Base-by-base conservation (phyloP, 2,113 vertebrate genomes). In the Thunnus maccoyii region DNA sequence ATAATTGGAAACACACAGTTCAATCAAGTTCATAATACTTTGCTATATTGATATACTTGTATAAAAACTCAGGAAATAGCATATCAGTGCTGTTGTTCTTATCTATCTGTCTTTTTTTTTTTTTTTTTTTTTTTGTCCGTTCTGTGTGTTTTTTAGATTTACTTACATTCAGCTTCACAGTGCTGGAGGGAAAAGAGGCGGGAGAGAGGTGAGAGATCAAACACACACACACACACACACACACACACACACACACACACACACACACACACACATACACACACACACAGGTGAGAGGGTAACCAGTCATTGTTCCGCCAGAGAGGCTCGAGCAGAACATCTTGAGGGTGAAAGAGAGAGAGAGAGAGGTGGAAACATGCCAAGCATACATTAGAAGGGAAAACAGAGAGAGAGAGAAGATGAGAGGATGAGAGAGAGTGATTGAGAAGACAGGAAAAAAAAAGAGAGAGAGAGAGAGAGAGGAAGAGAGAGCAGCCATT, bases 91-190 rank as follows among this genome's bases (percentile, higher is more conserved):
- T 30, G 27, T 30, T 30, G 27, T 30, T 30, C 27, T 30, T 3
- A 30, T 30, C 4, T 30, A 22, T 22, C 22, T 4, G 4, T 30
- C 27, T 30, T 30, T 4, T 30, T 30, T 2, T 30, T 30, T 30
- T 3, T 1, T 30, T 30, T 4, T 30, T 3, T 30, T 30, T 30
- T 30, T 30, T 30, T 30, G 27, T 30, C 27, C 27, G 27, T 30
- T 51, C 3, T 73, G 25, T 82, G 61, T 83, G 22, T 80, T 41
- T 41, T 41, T 8, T 8, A 94, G 92, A 86, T 94, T 90, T 86
- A 78, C 84, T 82, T 76, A 78, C 76, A 58, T 66, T 81, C 66
- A 81, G 79, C 60, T 78, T 78, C 76, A 78, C 79, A 47, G 61
- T 25, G 30, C 56, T 82, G 86, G 74, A 85, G 68, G 71, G 70